phyloP scores from a whole-genome alignment of 1,140 invertebrate species.

The Papilio machaon region DNA sequence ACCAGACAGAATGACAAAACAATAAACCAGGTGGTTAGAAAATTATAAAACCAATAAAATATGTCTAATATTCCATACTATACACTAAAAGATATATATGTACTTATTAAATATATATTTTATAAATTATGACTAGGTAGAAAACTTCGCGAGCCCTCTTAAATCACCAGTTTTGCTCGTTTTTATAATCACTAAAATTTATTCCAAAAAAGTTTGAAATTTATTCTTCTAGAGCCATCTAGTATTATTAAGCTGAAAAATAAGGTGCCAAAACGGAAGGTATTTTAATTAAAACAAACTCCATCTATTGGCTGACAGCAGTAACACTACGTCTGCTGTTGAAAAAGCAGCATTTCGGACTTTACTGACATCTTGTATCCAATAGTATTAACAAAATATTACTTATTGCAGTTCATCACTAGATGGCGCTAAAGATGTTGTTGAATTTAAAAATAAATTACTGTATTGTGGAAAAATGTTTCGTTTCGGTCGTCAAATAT shows the following conservation, averaged over 20 bases:
- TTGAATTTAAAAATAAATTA: background rate
- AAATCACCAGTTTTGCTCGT: no score
- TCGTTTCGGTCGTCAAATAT: no score
- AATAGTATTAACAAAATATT: background rate
- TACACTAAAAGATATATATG: no score
- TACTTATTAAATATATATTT: no score
- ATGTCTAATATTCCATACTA: no score
- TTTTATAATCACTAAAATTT: no score
- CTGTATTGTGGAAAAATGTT: background rate
- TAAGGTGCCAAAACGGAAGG: background rate
- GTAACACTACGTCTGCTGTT: background rate
- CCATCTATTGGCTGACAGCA: background rate
- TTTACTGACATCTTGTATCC: background rate
- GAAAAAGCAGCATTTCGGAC: no score
- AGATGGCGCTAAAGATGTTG: background rate
- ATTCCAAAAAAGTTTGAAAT: background rate
- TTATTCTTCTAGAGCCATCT: background rate
- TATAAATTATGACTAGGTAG: no score
- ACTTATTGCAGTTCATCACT: background rate
- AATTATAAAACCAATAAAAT: no score
- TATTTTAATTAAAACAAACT: background rate
- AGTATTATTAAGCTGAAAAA: background rate
- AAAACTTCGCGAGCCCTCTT: no score
- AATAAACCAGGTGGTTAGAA: background rate
- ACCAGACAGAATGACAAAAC: background rate